A percentile compares a stretch with the other conserved stretches of the same genome.
Evolutionary conservation across 2,797 vertebrate genomes (phyloP).

Genomic region (Scolopax bukidnonensis): DNA sequence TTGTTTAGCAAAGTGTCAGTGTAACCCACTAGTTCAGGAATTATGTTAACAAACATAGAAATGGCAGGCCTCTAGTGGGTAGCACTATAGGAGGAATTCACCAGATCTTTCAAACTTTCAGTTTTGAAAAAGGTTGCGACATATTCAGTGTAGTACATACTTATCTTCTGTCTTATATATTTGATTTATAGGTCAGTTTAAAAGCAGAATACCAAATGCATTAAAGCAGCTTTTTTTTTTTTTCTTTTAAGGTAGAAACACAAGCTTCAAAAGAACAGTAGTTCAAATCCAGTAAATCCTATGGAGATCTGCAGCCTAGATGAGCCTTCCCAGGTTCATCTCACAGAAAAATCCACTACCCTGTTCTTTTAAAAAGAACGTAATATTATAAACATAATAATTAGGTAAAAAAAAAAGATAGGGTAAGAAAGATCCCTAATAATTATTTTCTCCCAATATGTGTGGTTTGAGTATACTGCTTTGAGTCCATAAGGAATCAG

Average conservation of each 20-base stretch:
- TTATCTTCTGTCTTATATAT: background rate
- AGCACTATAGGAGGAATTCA: background rate
- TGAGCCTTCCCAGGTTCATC: background rate
- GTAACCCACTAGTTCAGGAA: background rate
- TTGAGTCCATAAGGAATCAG: background rate
- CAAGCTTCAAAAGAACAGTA: background rate
- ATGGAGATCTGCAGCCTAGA: background rate
- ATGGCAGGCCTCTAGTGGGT: background rate
- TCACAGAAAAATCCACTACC: background rate
- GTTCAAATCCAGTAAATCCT: background rate
- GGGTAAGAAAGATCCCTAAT: background rate
- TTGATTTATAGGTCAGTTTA: background rate
- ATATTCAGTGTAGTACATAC: background rate
- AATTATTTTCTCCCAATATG: background rate
- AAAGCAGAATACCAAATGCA: background rate
- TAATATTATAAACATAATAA: background rate
- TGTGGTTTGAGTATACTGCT: background rate
- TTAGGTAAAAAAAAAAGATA: background rate
- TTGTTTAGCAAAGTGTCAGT: background rate
- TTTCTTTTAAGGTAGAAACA: background rate
- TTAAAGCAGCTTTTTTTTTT: background rate
- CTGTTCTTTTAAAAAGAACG: background rate
- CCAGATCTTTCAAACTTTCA: background rate
- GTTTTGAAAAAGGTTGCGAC: background rate
- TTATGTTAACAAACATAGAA: background rate